Conservation (phyloP, 2,797 vertebrate genomes). For the Galagoides demidoff region DNA sequence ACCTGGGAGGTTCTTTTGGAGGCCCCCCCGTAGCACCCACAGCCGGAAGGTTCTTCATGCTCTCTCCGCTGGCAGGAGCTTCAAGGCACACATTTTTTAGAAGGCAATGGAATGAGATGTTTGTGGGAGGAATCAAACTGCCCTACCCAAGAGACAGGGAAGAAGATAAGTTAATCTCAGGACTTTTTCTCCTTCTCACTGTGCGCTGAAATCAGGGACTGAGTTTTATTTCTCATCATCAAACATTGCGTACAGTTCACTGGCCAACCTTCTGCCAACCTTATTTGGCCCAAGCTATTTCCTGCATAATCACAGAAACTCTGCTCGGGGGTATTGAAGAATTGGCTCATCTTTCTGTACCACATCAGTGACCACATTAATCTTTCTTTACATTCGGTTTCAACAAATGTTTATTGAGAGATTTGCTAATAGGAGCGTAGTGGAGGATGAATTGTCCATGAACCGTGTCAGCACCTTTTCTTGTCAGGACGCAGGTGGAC, state of each 20-base stretch:
- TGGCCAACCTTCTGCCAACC: background rate
- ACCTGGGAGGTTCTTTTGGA: background rate
- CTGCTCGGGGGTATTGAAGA: background rate
- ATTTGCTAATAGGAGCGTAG: conserved; percentile 32
- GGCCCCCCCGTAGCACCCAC: background rate
- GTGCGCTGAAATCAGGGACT: conserved; percentile 13
- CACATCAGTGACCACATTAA: conserved; percentile 17
- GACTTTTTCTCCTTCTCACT: background rate
- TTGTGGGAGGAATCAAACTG: background rate
- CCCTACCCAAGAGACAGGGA: background rate
- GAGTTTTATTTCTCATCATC: background rate
- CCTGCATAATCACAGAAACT: background rate
- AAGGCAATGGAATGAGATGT: background rate
- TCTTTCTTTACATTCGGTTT: conserved; percentile 63
- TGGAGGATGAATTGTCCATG: background rate
- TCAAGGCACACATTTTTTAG: conserved; percentile 10
- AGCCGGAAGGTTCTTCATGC: background rate
- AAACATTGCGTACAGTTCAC: background rate
- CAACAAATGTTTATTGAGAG: conserved; percentile 49
- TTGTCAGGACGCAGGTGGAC: background rate
- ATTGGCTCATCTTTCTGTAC: conserved; percentile 47
- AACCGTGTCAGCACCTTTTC: conserved; percentile 33
- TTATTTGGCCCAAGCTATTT: background rate
- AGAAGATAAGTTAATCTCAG: background rate
- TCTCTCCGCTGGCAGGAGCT: conserved; percentile 28